Percentiles rank a stretch among this genome's conserved stretches.
Evolutionary conservation across 2,888 invertebrate species (phyloP).

Genomic region (Diplolepis rosae): DNA sequence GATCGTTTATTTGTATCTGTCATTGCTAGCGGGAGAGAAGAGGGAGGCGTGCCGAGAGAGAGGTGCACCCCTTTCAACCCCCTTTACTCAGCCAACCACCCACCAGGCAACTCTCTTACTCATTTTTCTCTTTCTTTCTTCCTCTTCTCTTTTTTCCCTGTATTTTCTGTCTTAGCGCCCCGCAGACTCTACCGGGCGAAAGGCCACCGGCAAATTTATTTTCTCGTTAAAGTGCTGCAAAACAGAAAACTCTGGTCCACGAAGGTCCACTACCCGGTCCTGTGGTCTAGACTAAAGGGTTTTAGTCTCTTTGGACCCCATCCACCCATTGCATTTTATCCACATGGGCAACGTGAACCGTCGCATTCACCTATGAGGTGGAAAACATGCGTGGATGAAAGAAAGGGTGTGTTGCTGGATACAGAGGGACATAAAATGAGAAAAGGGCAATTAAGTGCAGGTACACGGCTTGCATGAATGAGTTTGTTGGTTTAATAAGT

Average conservation of each 20-base stretch:
- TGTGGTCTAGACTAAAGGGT: constrained; percentile 72
- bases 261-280: constrained; percentile 50
- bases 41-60: constrained; percentile 23
- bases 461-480: not conserved
- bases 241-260: constrained; percentile 61
- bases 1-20: constrained; percentile 74
- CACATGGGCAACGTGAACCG: not conserved
- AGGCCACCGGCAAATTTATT: constrained; percentile 64
- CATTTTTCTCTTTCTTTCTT: constrained; percentile 44
- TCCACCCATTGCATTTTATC: constrained; percentile 25
- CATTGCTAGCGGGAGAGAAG: constrained; percentile 64
- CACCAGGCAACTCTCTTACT: constrained; percentile 42
- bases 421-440: not conserved
- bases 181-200: constrained; percentile 51
- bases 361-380: not conserved
- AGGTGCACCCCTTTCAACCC: constrained; percentile 25
- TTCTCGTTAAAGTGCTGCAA: constrained; percentile 66
- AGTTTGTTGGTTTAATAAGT: not conserved
- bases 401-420: not conserved
- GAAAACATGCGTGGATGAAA: not conserved
- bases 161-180: constrained; percentile 61
- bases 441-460: not conserved
- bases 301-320: constrained; percentile 57
- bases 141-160: constrained; percentile 45
- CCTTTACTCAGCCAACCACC: constrained; percentile 30